These are phyloP conservation scores for Mastomys coucha DNA, from an alignment of 2,113 vertebrate genomes.

Conservation along the genomic window DNA sequence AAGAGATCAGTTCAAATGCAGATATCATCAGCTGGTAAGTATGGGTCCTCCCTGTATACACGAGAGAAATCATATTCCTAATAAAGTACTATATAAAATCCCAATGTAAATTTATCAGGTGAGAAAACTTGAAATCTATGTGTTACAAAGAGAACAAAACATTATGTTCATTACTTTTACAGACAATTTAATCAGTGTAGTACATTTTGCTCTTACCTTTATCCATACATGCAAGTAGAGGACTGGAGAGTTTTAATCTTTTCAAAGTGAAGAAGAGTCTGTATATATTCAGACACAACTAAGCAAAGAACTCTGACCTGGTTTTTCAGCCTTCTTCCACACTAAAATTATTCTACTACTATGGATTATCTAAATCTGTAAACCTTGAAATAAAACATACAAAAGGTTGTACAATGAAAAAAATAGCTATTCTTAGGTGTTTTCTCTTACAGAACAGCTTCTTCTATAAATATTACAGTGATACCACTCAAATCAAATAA, in stretches of 20 bases:
- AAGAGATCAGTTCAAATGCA: conserved; percentile 29
- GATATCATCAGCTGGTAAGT: neutral
- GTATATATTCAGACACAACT: conserved; percentile 5
- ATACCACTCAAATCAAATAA: neutral
- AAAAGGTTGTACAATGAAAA: neutral
- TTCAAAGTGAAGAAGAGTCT: conserved; percentile 2
- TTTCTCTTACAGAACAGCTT: neutral
- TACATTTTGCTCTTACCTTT: neutral
- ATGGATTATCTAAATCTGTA: conserved; percentile 42
- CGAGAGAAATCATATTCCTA: conserved; percentile 40
- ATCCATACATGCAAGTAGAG: neutral
- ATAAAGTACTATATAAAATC: conserved; percentile 20
- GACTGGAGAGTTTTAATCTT: conserved; percentile 18
- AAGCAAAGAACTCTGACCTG: conserved; percentile 24
- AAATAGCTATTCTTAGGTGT: neutral
- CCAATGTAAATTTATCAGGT: conserved; percentile 21
- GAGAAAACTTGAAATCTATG: conserved; percentile 39
- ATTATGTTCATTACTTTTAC: conserved; percentile 34
- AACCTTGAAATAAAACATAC: conserved; percentile 10
- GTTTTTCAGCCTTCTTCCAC: neutral
- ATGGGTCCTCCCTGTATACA: neutral
- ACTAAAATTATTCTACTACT: conserved; percentile 32
- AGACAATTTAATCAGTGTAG: conserved; percentile 40
- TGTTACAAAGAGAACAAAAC: conserved; percentile 38
- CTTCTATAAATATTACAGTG: conserved; percentile 26